Percentiles rank a stretch among this genome's conserved stretches.
Evolutionary conservation across 2,888 invertebrate genomes (phyloP).

Genomic region (Neria commutata): DNA sequence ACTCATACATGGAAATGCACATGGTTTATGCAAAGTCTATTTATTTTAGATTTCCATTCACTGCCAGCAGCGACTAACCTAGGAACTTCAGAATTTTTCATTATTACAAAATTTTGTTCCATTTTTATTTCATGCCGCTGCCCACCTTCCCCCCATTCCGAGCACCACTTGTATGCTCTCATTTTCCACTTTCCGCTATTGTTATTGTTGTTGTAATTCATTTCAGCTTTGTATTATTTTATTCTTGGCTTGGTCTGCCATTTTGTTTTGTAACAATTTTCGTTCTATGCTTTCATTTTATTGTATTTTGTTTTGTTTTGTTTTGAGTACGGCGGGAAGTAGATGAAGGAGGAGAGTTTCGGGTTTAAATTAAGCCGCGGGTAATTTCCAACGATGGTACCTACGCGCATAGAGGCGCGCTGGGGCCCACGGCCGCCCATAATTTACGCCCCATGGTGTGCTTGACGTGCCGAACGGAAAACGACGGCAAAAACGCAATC

Average conservation of each 20-base stretch:
- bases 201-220: slow-evolving; percentile 2
- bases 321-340: slow-evolving; percentile 44
- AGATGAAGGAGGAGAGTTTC: slow-evolving; percentile 28
- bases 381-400: slow-evolving; percentile 12
- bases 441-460: slow-evolving; percentile 15
- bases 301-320: slow-evolving; percentile 15
- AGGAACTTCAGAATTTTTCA: slow-evolving; percentile 36
- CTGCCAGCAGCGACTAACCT: not conserved
- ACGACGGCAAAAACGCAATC: too few relatives aligned
- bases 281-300: slow-evolving; percentile 29
- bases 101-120: slow-evolving; percentile 39
- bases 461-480: too few relatives aligned
- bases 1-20: slow-evolving; percentile 5
- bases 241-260: slow-evolving; percentile 3
- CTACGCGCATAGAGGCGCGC: too few relatives aligned
- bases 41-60: slow-evolving; percentile 35
- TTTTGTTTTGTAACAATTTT: slow-evolving; percentile 25
- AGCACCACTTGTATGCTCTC: not conserved
- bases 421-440: slow-evolving; percentile 11
- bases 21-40: slow-evolving; percentile 45
- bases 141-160: too few relatives aligned
- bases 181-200: too few relatives aligned
- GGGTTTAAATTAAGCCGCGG: slow-evolving; percentile 30
- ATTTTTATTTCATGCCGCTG: too few relatives aligned
- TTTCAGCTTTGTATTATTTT: not conserved